A percentile compares a stretch with the other conserved stretches of the same genome.
Conservation (phyloP, 2,888 invertebrate genomes). For the Tinea trinotella region DNA sequence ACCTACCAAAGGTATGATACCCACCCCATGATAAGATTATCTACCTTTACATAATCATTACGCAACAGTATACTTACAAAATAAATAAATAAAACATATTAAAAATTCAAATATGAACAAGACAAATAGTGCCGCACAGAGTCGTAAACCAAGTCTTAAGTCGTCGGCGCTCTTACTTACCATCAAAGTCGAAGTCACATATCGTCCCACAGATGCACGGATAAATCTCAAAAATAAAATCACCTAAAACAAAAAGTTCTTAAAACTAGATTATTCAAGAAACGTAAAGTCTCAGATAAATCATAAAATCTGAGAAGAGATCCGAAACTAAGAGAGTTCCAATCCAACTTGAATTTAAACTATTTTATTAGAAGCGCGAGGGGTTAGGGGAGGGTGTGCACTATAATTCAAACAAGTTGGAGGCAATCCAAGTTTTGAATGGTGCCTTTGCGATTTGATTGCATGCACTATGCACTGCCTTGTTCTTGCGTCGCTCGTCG, state of each 20-base stretch:
- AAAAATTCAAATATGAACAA: no score
- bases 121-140: no score
- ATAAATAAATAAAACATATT: no score
- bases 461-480: conserved; percentile 23
- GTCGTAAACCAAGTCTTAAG: no score
- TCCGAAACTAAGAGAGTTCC: conserved; percentile 22
- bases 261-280: background rate
- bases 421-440: conserved; percentile 33
- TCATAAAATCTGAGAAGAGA: conserved; percentile 27
- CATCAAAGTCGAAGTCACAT: no score
- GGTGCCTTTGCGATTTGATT: conserved; percentile 33
- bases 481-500: background rate
- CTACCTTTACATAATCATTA: no score
- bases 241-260: background rate
- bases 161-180: no score
- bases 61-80: no score
- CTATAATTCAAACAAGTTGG: conserved; percentile 40
- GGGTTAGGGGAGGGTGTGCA: conserved; percentile 23
- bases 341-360: conserved; percentile 36
- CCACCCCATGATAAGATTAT: no score
- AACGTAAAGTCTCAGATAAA: conserved; percentile 29
- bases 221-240: background rate
- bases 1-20: no score
- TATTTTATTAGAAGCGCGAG: conserved; percentile 35
- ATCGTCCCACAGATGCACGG: no score